Base-by-base conservation (phyloP, 1,140 invertebrate genomes). In the Harpegnathos saltator region DNA sequence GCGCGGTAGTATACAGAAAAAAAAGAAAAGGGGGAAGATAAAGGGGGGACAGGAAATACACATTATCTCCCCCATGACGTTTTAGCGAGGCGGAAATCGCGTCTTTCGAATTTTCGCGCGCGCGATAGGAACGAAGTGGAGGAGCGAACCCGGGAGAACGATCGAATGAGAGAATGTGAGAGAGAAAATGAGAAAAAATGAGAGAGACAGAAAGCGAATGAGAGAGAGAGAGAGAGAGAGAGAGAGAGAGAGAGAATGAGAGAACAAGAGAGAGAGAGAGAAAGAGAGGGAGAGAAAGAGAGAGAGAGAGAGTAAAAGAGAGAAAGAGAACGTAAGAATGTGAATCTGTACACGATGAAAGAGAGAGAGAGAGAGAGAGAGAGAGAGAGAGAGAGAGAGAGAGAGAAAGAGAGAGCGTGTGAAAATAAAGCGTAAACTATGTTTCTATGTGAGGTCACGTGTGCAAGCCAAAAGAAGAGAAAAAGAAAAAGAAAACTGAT, bases 381-480 rank as follows among this genome's bases (percentile, higher is more conserved):
- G 71, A 29, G 56, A 38, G 15, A 61, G 44, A 75, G 17, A 52
- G 14, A 56, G 26, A 56, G 80, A 62, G 54, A 38, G 3, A 44
- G 5, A 44, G 38, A 72, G 74, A 87, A 77, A 85, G 77, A 87
- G 69, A 73, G 90, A 90, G 91, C 91, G 90, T 90, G 68, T 62
- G 82, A 88, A 44, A 91, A 58, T 58, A 71, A 33, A 71, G 33
- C 52, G 75, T 78, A 62, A 80, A 92, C 85, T 91, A 92, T 88
- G 89, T 92, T 92, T 92, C 91, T 90, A 91, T 92, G 89, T 66
- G 71, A 87, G 86, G 85, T 84, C 86, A 83, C 86, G 86, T 88
- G 83, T 85, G 87, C 83, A 87, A 80, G 86, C 81, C 56, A 87
- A 56, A 80, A 89, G 86, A 78, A 74, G 86, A 85, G 38, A 17